phyloP scores from a whole-genome alignment of 2,797 vertebrate species.

The Chloroceryle amazona region DNA sequence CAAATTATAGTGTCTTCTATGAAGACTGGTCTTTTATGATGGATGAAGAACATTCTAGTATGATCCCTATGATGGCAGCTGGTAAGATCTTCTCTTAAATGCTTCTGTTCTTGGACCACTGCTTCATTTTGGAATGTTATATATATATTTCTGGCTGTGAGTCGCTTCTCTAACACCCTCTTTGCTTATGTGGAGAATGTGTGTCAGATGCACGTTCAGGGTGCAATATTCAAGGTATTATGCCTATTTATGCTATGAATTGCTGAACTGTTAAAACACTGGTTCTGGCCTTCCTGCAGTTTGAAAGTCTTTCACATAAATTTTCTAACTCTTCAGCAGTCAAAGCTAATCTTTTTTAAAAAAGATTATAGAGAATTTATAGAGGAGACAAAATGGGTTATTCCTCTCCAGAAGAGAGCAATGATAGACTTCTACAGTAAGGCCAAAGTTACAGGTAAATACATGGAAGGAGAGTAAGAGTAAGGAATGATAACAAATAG shows the following conservation, averaged over 20 bases:
- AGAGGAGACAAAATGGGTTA: not conserved
- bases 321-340: not conserved
- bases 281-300: not conserved
- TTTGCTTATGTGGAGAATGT: not conserved
- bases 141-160: not conserved
- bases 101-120: not conserved
- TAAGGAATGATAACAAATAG: not conserved
- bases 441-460: not conserved
- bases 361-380: not conserved
- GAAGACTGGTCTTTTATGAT: slow-evolving; percentile 98
- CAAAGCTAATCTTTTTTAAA: not conserved
- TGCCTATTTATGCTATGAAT: not conserved
- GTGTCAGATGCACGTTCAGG: not conserved
- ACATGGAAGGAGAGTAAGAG: not conserved
- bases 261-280: not conserved
- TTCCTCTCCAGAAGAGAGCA: not conserved
- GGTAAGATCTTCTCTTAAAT: slow-evolving; percentile 81
- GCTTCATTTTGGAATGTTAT: not conserved
- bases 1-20: slow-evolving; percentile 89
- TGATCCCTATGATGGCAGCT: slow-evolving; percentile 98
- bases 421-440: not conserved
- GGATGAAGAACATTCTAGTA: slow-evolving; percentile 96
- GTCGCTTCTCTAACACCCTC: not conserved
- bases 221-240: not conserved
- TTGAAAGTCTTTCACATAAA: not conserved